Conservation (phyloP, 2,797 vertebrate genomes). For the Pseudotriccus pelzelni region DNA sequence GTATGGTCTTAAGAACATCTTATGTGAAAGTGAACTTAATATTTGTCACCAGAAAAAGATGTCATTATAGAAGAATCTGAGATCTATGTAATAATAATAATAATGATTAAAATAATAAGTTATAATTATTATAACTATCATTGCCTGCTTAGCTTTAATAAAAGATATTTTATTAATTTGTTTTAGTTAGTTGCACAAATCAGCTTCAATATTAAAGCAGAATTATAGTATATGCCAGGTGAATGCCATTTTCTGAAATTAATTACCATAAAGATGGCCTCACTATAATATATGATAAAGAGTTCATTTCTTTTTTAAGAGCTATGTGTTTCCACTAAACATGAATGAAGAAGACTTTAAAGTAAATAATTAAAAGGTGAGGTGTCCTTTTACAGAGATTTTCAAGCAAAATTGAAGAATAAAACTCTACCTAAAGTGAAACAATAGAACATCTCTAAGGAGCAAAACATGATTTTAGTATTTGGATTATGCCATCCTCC, state of each 20-base stretch:
- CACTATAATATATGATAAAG: background rate
- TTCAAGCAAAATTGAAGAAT: background rate
- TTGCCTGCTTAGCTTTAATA: background rate
- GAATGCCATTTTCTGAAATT: background rate
- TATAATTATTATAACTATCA: background rate
- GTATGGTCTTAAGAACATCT: background rate
- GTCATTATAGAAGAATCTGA: background rate
- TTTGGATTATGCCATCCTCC: background rate
- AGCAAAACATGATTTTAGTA: background rate
- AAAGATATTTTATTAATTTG: background rate
- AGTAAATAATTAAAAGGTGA: constrained; percentile 26
- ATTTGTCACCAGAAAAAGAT: background rate
- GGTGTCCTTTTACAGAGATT: background rate
- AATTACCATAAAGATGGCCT: background rate
- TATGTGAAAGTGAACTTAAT: background rate
- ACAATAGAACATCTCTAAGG: background rate
- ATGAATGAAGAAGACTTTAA: background rate
- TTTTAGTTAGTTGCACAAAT: background rate
- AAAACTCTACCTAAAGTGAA: background rate
- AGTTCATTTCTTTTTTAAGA: background rate
- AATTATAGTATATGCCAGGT: background rate
- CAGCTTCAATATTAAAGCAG: background rate
- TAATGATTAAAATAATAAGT: too few relatives aligned
- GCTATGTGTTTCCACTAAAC: background rate
- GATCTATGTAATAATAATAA: background rate